Base-by-base conservation (phyloP, 2,888 invertebrate species). In the Lathronympha strigana region DNA sequence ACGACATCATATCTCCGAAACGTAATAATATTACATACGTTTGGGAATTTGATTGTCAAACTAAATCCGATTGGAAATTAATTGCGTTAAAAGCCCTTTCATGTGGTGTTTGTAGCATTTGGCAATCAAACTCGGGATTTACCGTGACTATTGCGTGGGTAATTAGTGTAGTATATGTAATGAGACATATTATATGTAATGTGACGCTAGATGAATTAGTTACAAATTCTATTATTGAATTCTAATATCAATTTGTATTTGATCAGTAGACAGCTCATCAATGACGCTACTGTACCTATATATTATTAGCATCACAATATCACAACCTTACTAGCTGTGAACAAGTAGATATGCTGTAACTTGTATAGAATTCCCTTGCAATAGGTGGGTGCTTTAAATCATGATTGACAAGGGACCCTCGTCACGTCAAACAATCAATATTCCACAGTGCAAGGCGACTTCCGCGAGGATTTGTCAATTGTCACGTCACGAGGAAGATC, bases 381-480 rank as follows among this genome's bases (percentile, higher is more conserved):
- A 57, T 17, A 33, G 40, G 36, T 58, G 60, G 45, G 45, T 19
- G 62, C 60, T 53, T 67, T 61, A 67, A 68, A 68, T 61, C 51
- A 38, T 63, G 43, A 62, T 67, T 47, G 63, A 72, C 69, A 63
- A 77, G 76, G 74, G 73, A 79, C 78, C 78, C 77, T 74, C 69
- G 71, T 76, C 80, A 81, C 79, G 79, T 81, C 76, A 69, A 76
- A 71, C 72, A 70, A 79, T 81, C 73, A 74, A 77, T 82, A 83
- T 83, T 79, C 81, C 71, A 73, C 72, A 75, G 73, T 70, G 71
- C 70, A 62, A 70, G 63, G 70, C 71, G 73, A 70, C 77, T 80
- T 82, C 82, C 78, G 78, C 75, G 75, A 78, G 66, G 74, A 80
- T 83, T 83, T 80, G 75, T 79, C 79, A 80, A 80, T 81, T 79